Conservation (phyloP, 2,113 vertebrate species). For the Oreochromis niloticus region DNA sequence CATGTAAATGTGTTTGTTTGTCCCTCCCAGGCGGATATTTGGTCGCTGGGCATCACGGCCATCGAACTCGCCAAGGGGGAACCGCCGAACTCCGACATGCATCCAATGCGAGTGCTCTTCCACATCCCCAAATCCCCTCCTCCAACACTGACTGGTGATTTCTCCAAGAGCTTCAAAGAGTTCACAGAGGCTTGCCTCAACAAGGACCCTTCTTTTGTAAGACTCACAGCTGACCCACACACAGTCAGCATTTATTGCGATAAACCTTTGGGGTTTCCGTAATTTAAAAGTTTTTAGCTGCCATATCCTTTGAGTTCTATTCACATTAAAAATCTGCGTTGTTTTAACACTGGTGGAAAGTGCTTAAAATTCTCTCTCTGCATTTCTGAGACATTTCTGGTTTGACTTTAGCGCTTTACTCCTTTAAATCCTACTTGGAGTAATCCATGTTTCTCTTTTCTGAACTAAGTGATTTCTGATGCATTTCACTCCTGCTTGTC, state of each 20-base stretch:
- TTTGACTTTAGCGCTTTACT: background rate
- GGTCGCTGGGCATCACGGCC: slow-evolving; percentile 91
- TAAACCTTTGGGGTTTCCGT: background rate
- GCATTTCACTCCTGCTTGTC: background rate
- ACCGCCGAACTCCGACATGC: slow-evolving; percentile 90
- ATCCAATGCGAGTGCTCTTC: slow-evolving; percentile 90
- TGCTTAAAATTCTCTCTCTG: background rate
- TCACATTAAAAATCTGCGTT: background rate
- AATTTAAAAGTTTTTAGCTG: background rate
- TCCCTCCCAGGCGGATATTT: slow-evolving; percentile 83
- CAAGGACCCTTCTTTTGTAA: slow-evolving; percentile 89
- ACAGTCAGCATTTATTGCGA: background rate
- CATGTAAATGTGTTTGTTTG: background rate
- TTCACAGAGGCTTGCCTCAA: slow-evolving; percentile 91
- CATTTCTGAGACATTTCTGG: background rate
- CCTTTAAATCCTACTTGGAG: background rate
- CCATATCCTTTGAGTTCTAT: background rate
- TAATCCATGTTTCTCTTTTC: background rate
- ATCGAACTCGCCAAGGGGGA: slow-evolving; percentile 93
- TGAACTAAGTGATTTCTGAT: background rate
- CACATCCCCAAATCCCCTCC: slow-evolving; percentile 91
- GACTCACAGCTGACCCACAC: slow-evolving; percentile 35
- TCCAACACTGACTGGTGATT: slow-evolving; percentile 82
- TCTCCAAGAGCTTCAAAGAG: slow-evolving; percentile 91
- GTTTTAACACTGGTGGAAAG: background rate